A percentile compares a stretch with the other conserved stretches of the same genome.
Conservation (phyloP, 2,888 invertebrate species). For the Theodoxus fluviatilis region DNA sequence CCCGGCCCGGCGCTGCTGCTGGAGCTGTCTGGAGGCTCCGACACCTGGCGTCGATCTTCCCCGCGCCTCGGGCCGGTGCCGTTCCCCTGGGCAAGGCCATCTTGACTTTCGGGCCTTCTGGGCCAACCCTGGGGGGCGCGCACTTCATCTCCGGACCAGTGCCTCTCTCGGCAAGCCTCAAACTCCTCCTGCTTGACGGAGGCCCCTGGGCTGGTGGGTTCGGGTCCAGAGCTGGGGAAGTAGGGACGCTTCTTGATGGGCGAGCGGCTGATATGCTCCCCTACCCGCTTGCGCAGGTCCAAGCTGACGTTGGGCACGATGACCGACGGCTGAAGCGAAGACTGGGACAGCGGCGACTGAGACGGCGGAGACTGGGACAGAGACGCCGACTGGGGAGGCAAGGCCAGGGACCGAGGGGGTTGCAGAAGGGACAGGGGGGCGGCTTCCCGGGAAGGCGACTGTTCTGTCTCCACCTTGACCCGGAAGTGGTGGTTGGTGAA, state of each 20-base stretch:
- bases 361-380: no score
- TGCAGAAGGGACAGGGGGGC: neutral
- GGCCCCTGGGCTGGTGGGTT: slow-evolving; percentile 19
- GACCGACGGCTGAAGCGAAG: slow-evolving; percentile 45
- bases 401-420: no score
- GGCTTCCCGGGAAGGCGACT: slow-evolving; percentile 1
- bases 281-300: slow-evolving; percentile 52
- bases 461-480: neutral
- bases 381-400: no score
- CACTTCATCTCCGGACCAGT: no score
- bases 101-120: no score
- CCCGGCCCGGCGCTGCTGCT: slow-evolving; percentile 17
- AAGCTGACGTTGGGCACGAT: slow-evolving; percentile 53
- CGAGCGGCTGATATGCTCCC: slow-evolving; percentile 54
- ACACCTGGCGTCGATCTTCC: no score
- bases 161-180: no score
- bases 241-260: slow-evolving; percentile 63
- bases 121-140: no score
- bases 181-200: no score
- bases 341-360: no score
- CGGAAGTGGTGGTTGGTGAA: neutral
- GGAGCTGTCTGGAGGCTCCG: neutral
- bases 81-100: no score
- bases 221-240: slow-evolving; percentile 35
- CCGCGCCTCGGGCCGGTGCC: no score